Evolutionary conservation across 53 echinoderm and acorn worm species (phyloP), one percentile per base, ranked within the genome.

Genomic region (Patiria pectinifera): DNA sequence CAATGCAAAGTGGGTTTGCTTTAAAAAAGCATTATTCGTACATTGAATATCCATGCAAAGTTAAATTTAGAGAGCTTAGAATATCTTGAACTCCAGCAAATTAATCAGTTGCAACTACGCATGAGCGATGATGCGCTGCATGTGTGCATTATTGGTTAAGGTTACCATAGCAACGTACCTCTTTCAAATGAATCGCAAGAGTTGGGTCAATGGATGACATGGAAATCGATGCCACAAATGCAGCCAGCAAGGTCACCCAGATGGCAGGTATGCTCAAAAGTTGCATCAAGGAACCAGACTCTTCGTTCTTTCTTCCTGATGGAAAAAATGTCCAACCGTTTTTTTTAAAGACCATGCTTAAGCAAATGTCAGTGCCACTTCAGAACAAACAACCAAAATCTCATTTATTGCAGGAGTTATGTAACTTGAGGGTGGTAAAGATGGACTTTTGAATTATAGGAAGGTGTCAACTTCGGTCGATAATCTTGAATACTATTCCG

Each of bases 261-360:
- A 82, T 49, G 48, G 82, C 82, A 3, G 82, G 82, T 48, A 82
- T 82, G 19, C 49, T 13, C 18, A 82, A 53, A 7, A 82, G 15
- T 18, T 49, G 48, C 11, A 16, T 19, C 82, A 82, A 43, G 82
- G 82, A 82, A 82, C 49, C 82, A 15, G 82, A 18, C 82, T 82
- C 26, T 43, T 82, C 16, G 19, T 48, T 48, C 21, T 48, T 82
- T 8, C 12, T 82, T 19, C 58, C 82, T 82, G 19, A 9, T 13
- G 3, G 19, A 82, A 53, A 49, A n/a, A 45, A 7, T 1, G 0
- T 0, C 1, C 35, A 0, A 35, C 0, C 35, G 0, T 35, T 35
- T 35, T n/a, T 35, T 35, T 35, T 35, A 0, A 74, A 74, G 13
- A 19, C 74, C 6, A 74, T 21, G 16, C 2, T 35, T 35, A 35